Percentiles rank a stretch among this genome's conserved stretches.
Evolutionary conservation across 2,797 vertebrate species (phyloP).

Genomic region (Chromobotia macracanthus): DNA sequence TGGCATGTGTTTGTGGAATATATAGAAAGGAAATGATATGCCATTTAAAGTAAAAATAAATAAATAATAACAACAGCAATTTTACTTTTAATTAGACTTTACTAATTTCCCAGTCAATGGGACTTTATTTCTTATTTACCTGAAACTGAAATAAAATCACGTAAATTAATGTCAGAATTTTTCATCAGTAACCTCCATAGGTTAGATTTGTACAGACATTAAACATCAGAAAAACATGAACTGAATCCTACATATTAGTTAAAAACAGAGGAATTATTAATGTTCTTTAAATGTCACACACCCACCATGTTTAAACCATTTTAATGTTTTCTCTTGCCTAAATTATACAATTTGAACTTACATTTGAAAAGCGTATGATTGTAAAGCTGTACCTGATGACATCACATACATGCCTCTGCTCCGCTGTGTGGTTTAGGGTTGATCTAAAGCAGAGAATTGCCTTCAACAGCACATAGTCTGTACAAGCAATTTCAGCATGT

Average conservation of each 20-base stretch:
- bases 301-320: neutral
- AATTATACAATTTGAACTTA: neutral
- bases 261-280: neutral
- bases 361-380: slow-evolving; percentile 8
- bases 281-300: slow-evolving; percentile 18
- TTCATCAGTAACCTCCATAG: neutral
- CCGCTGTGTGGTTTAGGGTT: neutral
- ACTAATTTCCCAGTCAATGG: slow-evolving; percentile 74
- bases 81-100: neutral
- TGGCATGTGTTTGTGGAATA: neutral
- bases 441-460: neutral
- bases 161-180: neutral
- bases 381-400: slow-evolving; percentile 36
- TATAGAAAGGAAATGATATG: neutral
- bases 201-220: neutral
- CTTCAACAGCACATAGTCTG: neutral
- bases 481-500: slow-evolving; percentile 4
- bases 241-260: neutral
- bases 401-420: slow-evolving; percentile 17
- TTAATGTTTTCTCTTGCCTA: neutral
- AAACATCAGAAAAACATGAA: neutral
- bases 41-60: neutral
- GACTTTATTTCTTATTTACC: slow-evolving; percentile 69
- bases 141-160: slow-evolving; percentile 60
- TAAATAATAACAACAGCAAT: neutral